These are phyloP conservation scores for Lasioglossum morio DNA, from an alignment of 2,888 invertebrate genomes.

Conservation along the genomic window DNA sequence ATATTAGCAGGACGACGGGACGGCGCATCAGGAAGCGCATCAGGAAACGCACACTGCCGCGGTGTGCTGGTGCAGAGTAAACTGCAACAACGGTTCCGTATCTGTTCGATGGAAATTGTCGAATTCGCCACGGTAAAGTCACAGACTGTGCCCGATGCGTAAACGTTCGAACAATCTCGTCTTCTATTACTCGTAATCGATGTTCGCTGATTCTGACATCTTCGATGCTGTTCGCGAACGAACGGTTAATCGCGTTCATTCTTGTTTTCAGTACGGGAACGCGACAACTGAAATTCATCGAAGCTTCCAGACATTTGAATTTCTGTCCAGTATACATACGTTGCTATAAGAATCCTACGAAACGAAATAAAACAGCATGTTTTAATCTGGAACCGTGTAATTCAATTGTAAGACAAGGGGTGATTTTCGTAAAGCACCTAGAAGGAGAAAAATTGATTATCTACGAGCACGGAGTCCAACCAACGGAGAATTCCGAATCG, in stretches of 20 bases:
- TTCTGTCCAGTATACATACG: neutral
- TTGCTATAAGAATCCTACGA: no score
- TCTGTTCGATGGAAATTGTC: neutral
- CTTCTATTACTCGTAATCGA: constrained; percentile 3
- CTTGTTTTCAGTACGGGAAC: neutral
- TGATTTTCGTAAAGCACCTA: neutral
- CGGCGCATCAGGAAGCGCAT: neutral
- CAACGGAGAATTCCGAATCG: neutral
- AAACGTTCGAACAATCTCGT: neutral
- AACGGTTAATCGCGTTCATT: neutral
- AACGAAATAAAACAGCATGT: neutral
- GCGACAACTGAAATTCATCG: neutral
- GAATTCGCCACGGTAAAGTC: neutral
- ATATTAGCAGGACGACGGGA: constrained; percentile 1
- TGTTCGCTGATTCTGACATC: neutral
- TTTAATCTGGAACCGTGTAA: neutral
- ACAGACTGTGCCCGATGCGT: neutral
- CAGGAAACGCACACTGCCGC: neutral
- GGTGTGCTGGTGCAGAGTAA: neutral
- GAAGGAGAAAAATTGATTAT: neutral
- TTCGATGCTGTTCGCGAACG: neutral
- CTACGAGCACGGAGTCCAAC: neutral
- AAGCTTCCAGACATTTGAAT: neutral
- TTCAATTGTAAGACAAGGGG: neutral
- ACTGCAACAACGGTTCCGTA: neutral